Evolutionary conservation across 2,797 vertebrate genomes (phyloP), one percentile per base, ranked within the genome.

Genomic region (Enteromius argenteus): DNA sequence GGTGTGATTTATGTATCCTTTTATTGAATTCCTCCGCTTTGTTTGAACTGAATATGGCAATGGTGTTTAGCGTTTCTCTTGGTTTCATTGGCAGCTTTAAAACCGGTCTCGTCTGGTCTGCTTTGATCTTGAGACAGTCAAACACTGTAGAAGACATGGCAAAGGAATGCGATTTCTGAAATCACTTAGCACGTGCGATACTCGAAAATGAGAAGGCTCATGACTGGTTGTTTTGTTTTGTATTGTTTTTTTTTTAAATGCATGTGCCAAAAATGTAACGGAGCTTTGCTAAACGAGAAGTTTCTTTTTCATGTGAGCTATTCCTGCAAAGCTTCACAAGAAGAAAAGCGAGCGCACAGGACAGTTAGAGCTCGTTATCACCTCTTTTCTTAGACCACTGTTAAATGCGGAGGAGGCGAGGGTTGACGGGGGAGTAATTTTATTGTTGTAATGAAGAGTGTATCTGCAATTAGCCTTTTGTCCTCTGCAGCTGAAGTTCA

Each of bases 1-100:
- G 9, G 32, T 79, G 56, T 86, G 88, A 90, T 87, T 89, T 84
- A 80, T 88, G 79, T 60, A 49, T 44, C 32, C 42, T 13, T 82
- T 83, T 79, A 86, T 83, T 87, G 73, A 81, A 80, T 85, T 58
- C 69, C 68, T 84, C 11, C 35, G 30, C 56, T 58, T 67, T 79
- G 76, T 81, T 75, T 73, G 19, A 62, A 75, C 56, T 66, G 53
- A 79, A 79, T 80, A 80, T 80, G 79, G 81, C 81, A 42, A 64
- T 19, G 76, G 32, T 88, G 74, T 84, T 71, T 77, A 35, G 39
- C 5, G 27, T 14, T 78, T 77, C 27, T 64, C 76, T 78, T 39
- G 1, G n/a, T 83, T 83, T 83, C 49, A 32, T 78, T 69, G 51
- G 73, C 73, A 58, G 19, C 64, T 8, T 76, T 46, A 35, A 80